Percentiles rank a stretch among this genome's conserved stretches.
Evolutionary conservation across 1,140 invertebrate species (phyloP).

Genomic region (Drosophila lowei): DNA sequence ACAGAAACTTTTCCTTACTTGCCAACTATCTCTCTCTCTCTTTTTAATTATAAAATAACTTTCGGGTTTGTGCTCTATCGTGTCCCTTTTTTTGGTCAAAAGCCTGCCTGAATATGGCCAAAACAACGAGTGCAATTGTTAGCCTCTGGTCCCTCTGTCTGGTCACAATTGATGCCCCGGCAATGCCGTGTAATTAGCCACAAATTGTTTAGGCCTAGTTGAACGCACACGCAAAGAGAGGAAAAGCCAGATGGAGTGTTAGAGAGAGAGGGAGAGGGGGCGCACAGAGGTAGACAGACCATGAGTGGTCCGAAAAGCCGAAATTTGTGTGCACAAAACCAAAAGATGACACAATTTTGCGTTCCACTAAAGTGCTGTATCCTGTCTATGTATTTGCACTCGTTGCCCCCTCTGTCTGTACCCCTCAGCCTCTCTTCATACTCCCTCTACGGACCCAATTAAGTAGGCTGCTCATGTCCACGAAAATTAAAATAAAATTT

Average conservation of each 20-base stretch:
- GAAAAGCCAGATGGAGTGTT: background rate
- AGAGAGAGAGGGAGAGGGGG: no score
- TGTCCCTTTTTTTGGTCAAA: slow-evolving; percentile 22
- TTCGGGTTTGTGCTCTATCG: slow-evolving; percentile 24
- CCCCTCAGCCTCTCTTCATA: background rate
- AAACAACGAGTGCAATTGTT: slow-evolving; percentile 39
- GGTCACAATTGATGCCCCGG: slow-evolving; percentile 64
- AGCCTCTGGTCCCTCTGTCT: slow-evolving; percentile 29
- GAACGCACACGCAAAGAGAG: slow-evolving; percentile 42
- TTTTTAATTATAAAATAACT: slow-evolving; percentile 81
- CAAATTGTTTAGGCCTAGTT: slow-evolving; percentile 80
- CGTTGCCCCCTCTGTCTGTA: background rate
- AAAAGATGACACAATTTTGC: slow-evolving; percentile 79
- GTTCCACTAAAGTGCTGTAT: slow-evolving; percentile 47
- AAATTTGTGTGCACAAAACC: slow-evolving; percentile 74
- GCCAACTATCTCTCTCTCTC: background rate
- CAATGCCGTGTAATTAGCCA: slow-evolving; percentile 78
- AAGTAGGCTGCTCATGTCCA: slow-evolving; percentile 72
- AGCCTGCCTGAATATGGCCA: slow-evolving; percentile 9
- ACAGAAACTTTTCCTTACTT: slow-evolving; percentile 20
- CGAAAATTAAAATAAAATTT: slow-evolving; percentile 76
- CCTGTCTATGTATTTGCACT: slow-evolving; percentile 18
- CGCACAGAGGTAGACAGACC: slow-evolving; percentile 1
- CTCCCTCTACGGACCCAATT: slow-evolving; percentile 52
- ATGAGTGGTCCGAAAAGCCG: slow-evolving; percentile 47